phyloP scores from a whole-genome alignment of 2,113 vertebrate species.

The Scomber japonicus region DNA sequence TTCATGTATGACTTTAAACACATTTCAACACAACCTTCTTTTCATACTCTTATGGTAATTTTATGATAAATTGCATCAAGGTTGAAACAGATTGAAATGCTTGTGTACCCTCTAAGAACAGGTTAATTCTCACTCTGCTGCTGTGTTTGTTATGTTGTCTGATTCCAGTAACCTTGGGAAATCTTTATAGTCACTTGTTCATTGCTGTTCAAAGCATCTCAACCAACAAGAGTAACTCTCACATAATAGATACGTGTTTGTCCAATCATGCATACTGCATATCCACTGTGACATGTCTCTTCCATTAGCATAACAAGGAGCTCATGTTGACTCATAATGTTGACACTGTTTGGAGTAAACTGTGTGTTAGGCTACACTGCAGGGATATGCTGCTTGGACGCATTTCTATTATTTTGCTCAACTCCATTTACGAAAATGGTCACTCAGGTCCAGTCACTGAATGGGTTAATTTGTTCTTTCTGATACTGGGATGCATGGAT shows the following conservation, averaged over 20 bases:
- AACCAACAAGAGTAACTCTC: slow-evolving; percentile 38
- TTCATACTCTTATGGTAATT: neutral
- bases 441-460: slow-evolving; percentile 27
- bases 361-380: slow-evolving; percentile 32
- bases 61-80: neutral
- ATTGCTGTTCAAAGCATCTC: slow-evolving; percentile 19
- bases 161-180: slow-evolving; percentile 26
- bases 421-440: slow-evolving; percentile 38
- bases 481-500: neutral
- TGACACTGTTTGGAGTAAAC: slow-evolving; percentile 58
- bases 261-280: slow-evolving; percentile 43
- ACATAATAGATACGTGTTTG: slow-evolving; percentile 45
- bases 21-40: neutral
- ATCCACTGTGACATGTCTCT: slow-evolving; percentile 49
- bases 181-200: slow-evolving; percentile 22
- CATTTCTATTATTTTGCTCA: slow-evolving; percentile 37
- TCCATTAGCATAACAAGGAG: slow-evolving; percentile 54
- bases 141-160: slow-evolving; percentile 25
- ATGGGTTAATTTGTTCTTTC: slow-evolving; percentile 6
- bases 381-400: neutral
- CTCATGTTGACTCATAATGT: slow-evolving; percentile 62
- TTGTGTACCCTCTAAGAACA: neutral
- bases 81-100: neutral
- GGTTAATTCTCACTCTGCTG: slow-evolving; percentile 4
- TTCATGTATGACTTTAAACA: no score